Percentiles rank a stretch among this genome's conserved stretches.
Evolutionary conservation across 2,113 vertebrate genomes (phyloP).

Genomic region (Antigone vipio): DNA sequence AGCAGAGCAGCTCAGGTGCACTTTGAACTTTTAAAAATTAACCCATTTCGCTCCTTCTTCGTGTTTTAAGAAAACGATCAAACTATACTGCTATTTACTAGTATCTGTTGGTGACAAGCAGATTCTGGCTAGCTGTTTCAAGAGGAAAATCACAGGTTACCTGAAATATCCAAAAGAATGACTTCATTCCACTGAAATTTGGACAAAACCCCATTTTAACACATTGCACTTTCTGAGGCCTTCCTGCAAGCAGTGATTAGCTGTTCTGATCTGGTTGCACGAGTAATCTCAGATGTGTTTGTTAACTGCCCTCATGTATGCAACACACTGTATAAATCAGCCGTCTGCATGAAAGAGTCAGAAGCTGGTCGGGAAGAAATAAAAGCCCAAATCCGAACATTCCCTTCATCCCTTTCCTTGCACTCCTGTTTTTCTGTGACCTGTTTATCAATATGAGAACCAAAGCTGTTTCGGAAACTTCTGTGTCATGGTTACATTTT

Average conservation of each 20-base stretch:
- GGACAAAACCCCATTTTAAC: background rate
- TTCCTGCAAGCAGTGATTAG: background rate
- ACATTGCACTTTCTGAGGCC: background rate
- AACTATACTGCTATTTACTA: background rate
- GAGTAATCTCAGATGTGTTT: constrained; percentile 13
- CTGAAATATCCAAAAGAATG: background rate
- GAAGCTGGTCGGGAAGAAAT: constrained; percentile 9
- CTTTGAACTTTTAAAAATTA: background rate
- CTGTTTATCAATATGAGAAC: constrained; percentile 78
- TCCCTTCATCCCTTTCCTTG: constrained; percentile 1
- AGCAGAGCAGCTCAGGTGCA: background rate
- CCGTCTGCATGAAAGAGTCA: background rate
- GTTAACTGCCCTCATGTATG: background rate
- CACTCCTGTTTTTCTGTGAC: constrained; percentile 52
- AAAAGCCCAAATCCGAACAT: background rate
- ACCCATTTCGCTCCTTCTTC: background rate
- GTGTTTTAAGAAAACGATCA: background rate
- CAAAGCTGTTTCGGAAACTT: constrained; percentile 80
- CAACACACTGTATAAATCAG: constrained; percentile 3
- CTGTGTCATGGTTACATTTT: constrained; percentile 79
- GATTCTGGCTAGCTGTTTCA: background rate
- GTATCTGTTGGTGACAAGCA: background rate
- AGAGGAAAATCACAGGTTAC: background rate
- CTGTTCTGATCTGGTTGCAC: background rate
- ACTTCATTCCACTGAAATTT: background rate